Evolutionary conservation across 2,888 invertebrate species (phyloP), one percentile per base, ranked within the genome.

Genomic region (Folsomia manolachei): DNA sequence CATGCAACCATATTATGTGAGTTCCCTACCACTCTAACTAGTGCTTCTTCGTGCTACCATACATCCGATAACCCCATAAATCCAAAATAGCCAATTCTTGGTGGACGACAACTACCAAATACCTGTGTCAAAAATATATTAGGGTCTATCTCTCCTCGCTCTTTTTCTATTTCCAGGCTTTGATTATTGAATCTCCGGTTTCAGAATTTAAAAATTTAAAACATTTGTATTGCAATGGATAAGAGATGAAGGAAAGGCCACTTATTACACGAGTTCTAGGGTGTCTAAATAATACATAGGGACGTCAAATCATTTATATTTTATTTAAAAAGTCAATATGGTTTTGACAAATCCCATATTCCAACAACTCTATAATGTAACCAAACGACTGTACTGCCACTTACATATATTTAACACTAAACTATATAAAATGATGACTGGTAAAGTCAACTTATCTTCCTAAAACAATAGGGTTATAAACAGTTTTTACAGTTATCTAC

Each of bases 321-420:
- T 56, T 56, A 56, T 56, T 56, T 56, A 56, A 56, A 39, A 39
- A 39, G 39, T 39, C 39, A 39, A 39, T 39, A 14, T 39, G 14
- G 39, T 4, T 39, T 14, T 39, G 39, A 39, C 39, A 14, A 39
- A 39, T 39, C 39, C 39, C 39, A 56, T 56, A 18, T 4, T 56
- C 7, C n/a, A 14, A 7, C 56, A 56, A 56, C 56, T 56, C 21
- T 56, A n/a, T n/a, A n/a, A n/a, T 56, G 56, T 19, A 56, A 56
- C 56, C 56, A 56, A 56, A 56, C 56, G 56, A 56, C 56, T 56
- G 21, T 56, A 56, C 56, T 56, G 56, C 56, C 56, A 56, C 19
- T 56, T 56, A 56, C 56, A 56, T 56, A 21, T 4, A 56, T 39
- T 39, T 39, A 39, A 39, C 39, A 9, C 4, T 56, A 56, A 56